Evolutionary conservation across 2,888 invertebrate genomes (phyloP).

Genomic region (Pterostichus niger): DNA sequence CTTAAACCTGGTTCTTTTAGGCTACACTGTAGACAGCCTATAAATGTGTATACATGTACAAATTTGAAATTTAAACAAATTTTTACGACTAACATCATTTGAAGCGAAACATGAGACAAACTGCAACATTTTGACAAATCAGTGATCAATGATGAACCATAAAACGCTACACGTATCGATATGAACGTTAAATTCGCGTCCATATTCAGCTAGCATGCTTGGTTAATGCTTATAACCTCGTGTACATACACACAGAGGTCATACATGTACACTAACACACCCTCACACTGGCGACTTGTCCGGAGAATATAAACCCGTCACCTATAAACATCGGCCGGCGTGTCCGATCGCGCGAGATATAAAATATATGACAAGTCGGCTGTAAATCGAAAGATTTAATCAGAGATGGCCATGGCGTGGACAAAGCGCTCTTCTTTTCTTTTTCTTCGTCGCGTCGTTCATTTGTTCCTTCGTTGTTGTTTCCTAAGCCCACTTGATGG

Average conservation of each 20-base stretch:
- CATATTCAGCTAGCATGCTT: constrained; percentile 13
- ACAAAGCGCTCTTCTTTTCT: constrained; percentile 15
- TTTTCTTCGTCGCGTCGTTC: constrained; percentile 28
- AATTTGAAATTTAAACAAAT: background rate
- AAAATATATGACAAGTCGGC: constrained; percentile 59
- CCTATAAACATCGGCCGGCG: constrained; percentile 31
- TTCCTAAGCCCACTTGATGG: constrained; percentile 12
- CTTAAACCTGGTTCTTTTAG: too few relatives aligned
- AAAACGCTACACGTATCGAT: constrained; percentile 1
- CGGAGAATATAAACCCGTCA: constrained; percentile 50
- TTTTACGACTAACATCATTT: background rate
- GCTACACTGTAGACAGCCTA: too few relatives aligned
- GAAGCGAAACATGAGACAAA: background rate
- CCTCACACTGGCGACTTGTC: constrained; percentile 26
- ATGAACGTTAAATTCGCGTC: constrained; percentile 6
- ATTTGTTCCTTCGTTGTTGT: background rate
- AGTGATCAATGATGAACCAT: background rate
- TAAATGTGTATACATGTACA: too few relatives aligned
- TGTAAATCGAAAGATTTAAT: constrained; percentile 65
- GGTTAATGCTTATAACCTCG: too few relatives aligned
- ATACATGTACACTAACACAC: constrained; percentile 18
- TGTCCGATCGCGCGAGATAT: constrained; percentile 53
- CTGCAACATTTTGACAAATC: constrained; percentile 29
- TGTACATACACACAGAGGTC: too few relatives aligned
- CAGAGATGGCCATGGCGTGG: constrained; percentile 48